Percentiles rank a stretch among this genome's conserved stretches.
phyloP scores from a whole-genome alignment of 2,113 vertebrate species.

The Xiphorhynchus elegans region DNA sequence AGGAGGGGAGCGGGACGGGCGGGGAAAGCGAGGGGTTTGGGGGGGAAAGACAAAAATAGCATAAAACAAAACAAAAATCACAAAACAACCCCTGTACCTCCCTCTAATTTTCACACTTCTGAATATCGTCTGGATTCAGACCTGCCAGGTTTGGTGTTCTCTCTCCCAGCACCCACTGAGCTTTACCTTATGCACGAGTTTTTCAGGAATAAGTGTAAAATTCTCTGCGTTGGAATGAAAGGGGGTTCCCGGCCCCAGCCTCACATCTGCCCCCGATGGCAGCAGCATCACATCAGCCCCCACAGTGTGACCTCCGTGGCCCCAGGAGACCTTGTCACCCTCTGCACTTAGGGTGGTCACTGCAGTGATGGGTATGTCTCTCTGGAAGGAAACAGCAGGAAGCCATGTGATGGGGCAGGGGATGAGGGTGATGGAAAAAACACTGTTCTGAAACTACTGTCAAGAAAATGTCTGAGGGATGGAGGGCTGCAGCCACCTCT shows the following conservation, averaged over 20 bases:
- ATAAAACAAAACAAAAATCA: neutral
- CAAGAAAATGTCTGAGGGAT: neutral
- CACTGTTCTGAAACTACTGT: neutral
- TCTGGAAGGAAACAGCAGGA: neutral
- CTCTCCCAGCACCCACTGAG: neutral
- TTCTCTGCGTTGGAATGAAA: neutral
- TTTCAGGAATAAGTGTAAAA: neutral
- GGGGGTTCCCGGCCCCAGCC: fast-evolving
- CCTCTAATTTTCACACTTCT: neutral
- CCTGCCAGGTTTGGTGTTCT: no score
- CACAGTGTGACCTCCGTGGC: no score
- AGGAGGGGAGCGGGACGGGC: no score
- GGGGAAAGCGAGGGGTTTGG: neutral
- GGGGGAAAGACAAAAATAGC: neutral
- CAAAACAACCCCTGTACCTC: fast-evolving
- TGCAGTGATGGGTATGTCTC: neutral
- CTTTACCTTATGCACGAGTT: fast-evolving
- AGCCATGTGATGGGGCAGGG: fast-evolving
- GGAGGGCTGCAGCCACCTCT: neutral
- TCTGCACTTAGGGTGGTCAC: fast-evolving
- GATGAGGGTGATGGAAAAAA: neutral
- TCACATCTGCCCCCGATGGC: fast-evolving
- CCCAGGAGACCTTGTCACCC: fast-evolving
- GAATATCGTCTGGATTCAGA: neutral
- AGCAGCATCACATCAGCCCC: neutral